Evolutionary conservation across 2,113 vertebrate genomes (phyloP), one percentile per base, ranked within the genome.

Genomic region (Strix uralensis): DNA sequence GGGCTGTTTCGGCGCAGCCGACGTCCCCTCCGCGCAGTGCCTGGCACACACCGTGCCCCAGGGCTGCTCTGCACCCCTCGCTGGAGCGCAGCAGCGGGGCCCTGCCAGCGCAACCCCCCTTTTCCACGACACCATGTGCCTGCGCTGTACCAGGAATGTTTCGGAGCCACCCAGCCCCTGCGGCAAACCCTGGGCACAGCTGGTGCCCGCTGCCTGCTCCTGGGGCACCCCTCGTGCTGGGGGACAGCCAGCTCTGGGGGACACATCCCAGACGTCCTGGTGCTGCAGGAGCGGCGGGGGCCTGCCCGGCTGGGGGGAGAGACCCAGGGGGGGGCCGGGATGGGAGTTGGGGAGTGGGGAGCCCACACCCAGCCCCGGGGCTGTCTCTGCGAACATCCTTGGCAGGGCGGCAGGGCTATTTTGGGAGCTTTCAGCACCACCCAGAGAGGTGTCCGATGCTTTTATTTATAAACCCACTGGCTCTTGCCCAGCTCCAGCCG

Each of bases 401-500:
- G 59, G 81, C 54, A 9, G 27, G 57, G 73, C 15, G 1, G 13
- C 10, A 7, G 59, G 82, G 59, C 47, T 84, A 44, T 93, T 94
- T 72, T 16, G 52, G 94, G 88, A 96, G 92, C 74, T 51, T 82
- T 92, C 95, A 84, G 72, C 92, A 92, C 75, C 94, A 94, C 82
- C 87, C 86, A 54, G 62, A 92, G 91, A 97, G 85, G 91, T 93
- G 92, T 94, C 92, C 14, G 25, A 87, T 13, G 30, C 81, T 94
- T 75, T 97, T 95, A 88, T 96, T 97, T 97, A 88, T 84, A 81
- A 95, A 49, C 62, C 36, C 86, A 0, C 77, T 93, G 91, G 91
- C 91, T 94, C 55, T 66, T 27, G 63, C 81, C 47, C 95, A 93
- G 94, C 70, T 87, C 67, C 82, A 86, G 81, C 57, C 11, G 26